Base-by-base conservation (phyloP, 2,113 vertebrate genomes). In the Leuciscus idus region DNA sequence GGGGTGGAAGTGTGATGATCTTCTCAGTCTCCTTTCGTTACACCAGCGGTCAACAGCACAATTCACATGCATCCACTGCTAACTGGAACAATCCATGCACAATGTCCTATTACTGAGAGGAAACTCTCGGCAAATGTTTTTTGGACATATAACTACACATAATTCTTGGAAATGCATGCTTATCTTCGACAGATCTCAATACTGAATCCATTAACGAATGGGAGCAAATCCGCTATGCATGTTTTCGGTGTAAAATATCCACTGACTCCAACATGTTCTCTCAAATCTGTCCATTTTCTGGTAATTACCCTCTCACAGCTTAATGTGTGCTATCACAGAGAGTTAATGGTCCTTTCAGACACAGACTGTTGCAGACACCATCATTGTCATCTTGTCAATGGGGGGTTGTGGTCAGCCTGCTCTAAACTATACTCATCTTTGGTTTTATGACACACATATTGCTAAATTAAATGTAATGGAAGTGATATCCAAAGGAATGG, bases 71-170 rank as follows among this genome's bases (percentile, higher is more conserved):
- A 72, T 81, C 77, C 74, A 70, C 88, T 90, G 87, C 92, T 92
- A 94, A 91, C 92, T 94, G 92, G 90, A 87, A 84, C 68, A 36
- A 79, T 86, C 88, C 62, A 66, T 75, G 12, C 21, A 72, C 23
- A 19, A 10, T 73, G 30, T 30, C 12, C 52, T 55, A n/a, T 52
- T 36, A 52, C 9, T 52, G 26, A 52, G 48, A 68, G 46, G 3
- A 46, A 43, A 26, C 13, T 43, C 3, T 10, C 43, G 55, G 57
- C 17, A 83, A 30, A 30, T 43, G 43, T 43, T 9, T 9, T 36
- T 84, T 59, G 33, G 36, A 43, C 0, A 19, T 75, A 6, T 11
- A 46, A 36, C n/a, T 64, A 7, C 6, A 48, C 17, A 55, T 26
- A 43, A 26, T 80, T n/a, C 12, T n/a, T 80, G 2, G 13, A 39